Base-by-base conservation (phyloP, 1,140 invertebrate genomes). In the Holcopasites calliopsidis region DNA sequence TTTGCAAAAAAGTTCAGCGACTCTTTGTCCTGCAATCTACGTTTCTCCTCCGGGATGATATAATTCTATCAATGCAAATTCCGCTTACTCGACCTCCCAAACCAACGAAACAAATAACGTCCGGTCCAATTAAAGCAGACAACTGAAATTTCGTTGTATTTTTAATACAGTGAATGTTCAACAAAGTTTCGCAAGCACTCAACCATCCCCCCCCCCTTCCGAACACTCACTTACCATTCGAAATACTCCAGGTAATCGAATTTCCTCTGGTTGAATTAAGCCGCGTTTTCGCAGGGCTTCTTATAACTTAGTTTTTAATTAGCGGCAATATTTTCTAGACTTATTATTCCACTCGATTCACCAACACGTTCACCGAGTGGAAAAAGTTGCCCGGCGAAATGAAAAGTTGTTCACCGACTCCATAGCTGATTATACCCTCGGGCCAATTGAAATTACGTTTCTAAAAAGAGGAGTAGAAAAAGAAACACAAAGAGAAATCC, bases 251-350 rank as follows among this genome's bases (percentile, higher is more conserved):
- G 28, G 33, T 23, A 58, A 57, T 47, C 38, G 16, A 70, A 26
- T 44, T 7, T 23, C 26, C 26, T 16, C n/a, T 18, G 11, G 7
- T 2, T 40, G 42, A 64, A 44, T 47, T 42, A 47, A 64, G 10
- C 16, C 5, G 2, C 47, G 44, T 52, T 23, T 26, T 4, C 18
- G 3, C 44, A 4, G 5, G 18, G 13, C 28, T n/a, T 49, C 33
- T 61, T 23, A 16, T 21, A 72, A 72, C 58, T 72, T 62, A 11
- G 18, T 28, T 62, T 61, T 61, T 38, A 72, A 58, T 72, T 62
- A 62, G 60, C 33, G 33, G 33, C 31, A 40, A 72, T 52, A 42
- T 64, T 72, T 64, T 8, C 38, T 31, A 38, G 33, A 64, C 58
- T 72, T 64, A 40, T 47, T 6, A 31, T 47, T 40, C 28, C 60